These are phyloP conservation scores for Monopterus albus DNA, from an alignment of 2,113 vertebrate species.

Conservation along the genomic window DNA sequence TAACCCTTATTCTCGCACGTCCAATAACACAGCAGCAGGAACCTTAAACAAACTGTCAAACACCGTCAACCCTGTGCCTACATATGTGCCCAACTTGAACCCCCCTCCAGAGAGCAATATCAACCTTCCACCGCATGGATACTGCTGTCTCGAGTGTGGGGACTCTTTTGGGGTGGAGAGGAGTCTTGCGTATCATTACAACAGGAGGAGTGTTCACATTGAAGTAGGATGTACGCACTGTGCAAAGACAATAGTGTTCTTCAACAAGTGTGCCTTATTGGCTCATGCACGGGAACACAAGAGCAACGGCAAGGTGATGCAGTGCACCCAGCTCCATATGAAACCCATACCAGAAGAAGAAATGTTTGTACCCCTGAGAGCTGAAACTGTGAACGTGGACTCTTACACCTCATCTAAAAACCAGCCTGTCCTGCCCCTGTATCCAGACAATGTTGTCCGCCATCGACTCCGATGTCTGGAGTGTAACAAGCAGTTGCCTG, in stretches of 20 bases:
- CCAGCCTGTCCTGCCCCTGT: conserved; percentile 89
- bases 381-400: conserved; percentile 51
- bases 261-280: conserved; percentile 94
- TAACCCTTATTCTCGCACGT: conserved; percentile 66
- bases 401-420: conserved; percentile 39
- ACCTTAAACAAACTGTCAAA: conserved; percentile 91
- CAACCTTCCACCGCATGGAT: conserved; percentile 89
- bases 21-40: conserved; percentile 81
- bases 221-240: conserved; percentile 95
- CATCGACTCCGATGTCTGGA: conserved; percentile 90
- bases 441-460: conserved; percentile 86
- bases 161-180: conserved; percentile 94
- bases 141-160: conserved; percentile 94
- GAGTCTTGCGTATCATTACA: conserved; percentile 91
- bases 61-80: conserved; percentile 90
- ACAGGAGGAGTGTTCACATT: conserved; percentile 92
- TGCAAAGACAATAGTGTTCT: conserved; percentile 90
- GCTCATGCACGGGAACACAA: conserved; percentile 95
- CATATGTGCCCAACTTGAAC: conserved; percentile 91
- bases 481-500: conserved; percentile 91
- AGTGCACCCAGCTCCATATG: conserved; percentile 95
- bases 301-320: conserved; percentile 92
- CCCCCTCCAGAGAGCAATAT: conserved; percentile 89
- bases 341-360: conserved; percentile 91
- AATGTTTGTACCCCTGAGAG: conserved; percentile 86